Percentiles rank a stretch among this genome's conserved stretches.
phyloP scores from a whole-genome alignment of 2,888 invertebrate species.

The Tribolium freemani region DNA sequence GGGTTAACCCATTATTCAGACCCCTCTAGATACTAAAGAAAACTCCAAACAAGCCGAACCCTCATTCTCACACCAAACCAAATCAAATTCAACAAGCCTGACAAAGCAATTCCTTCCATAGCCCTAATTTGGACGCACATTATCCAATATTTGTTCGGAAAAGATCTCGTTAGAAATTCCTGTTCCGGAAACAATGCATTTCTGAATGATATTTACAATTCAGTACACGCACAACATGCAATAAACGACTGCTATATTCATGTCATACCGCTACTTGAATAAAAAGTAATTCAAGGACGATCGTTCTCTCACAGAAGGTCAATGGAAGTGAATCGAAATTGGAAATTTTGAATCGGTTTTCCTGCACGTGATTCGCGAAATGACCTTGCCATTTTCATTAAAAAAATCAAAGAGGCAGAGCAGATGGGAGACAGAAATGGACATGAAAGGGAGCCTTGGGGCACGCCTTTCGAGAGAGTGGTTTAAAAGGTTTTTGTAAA shows the following conservation, averaged over 20 bases:
- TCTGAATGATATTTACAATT: slow-evolving; percentile 19
- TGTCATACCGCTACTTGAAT: slow-evolving; percentile 39
- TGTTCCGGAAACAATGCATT: slow-evolving; percentile 25
- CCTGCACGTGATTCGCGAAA: background rate
- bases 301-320: slow-evolving; percentile 41
- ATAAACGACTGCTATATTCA: slow-evolving; percentile 33
- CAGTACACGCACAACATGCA: slow-evolving; percentile 17
- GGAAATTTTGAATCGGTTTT: background rate
- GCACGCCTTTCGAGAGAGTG: background rate
- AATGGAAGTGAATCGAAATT: background rate
- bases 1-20: no score
- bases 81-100: no score
- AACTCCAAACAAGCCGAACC: no score
- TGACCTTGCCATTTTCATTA: no score
- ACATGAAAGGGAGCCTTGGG: background rate
- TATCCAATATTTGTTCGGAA: background rate
- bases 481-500: no score
- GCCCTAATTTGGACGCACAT: no score
- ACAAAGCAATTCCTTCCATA: no score
- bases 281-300: slow-evolving; percentile 47
- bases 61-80: no score
- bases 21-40: no score
- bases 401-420: no score
- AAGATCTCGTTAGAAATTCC: slow-evolving; percentile 1
- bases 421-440: background rate